Evolutionary conservation across 2,113 vertebrate genomes (phyloP).

Genomic region (Limanda limanda): DNA sequence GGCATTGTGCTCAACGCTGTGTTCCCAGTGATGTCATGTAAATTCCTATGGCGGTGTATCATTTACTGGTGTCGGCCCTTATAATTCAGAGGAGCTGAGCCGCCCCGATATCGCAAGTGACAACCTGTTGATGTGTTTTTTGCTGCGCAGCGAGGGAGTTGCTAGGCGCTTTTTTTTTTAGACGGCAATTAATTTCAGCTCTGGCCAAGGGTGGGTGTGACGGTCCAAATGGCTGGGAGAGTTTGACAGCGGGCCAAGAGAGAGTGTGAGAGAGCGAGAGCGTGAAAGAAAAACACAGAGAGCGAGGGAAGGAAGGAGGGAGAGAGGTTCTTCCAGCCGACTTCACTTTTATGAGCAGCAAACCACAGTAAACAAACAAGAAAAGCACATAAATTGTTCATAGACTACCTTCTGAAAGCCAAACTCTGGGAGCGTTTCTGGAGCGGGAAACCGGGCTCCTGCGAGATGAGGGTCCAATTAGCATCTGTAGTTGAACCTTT

Average conservation of each 20-base stretch:
- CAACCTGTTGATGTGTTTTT: conserved; percentile 78
- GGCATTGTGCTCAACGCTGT: conserved; percentile 27
- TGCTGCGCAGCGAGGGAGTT: conserved; percentile 59
- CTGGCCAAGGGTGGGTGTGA: conserved; percentile 71
- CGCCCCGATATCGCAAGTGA: conserved; percentile 71
- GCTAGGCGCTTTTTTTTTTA: conserved; percentile 73
- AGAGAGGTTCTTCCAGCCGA: conserved; percentile 66
- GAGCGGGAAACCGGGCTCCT: background rate
- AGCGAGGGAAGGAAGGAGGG: conserved; percentile 15
- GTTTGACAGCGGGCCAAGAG: conserved; percentile 68
- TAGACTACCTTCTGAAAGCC: conserved; percentile 66
- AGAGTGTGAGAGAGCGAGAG: conserved; percentile 34
- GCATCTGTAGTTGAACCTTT: background rate
- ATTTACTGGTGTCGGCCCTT: conserved; percentile 64
- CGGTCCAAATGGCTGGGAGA: conserved; percentile 66
- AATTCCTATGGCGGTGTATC: conserved; percentile 67
- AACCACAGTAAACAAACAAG: conserved; percentile 86
- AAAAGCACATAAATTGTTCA: conserved; percentile 78
- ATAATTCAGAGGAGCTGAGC: conserved; percentile 54
- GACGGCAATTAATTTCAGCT: conserved; percentile 73
- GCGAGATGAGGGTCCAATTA: background rate
- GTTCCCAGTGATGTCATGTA: conserved; percentile 68
- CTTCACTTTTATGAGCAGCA: conserved; percentile 82
- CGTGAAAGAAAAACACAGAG: conserved; percentile 10
- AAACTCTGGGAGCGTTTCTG: conserved; percentile 46